Conservation (phyloP, 53 echinoderm and acorn worm genomes). For the Luidia sarsii region DNA sequence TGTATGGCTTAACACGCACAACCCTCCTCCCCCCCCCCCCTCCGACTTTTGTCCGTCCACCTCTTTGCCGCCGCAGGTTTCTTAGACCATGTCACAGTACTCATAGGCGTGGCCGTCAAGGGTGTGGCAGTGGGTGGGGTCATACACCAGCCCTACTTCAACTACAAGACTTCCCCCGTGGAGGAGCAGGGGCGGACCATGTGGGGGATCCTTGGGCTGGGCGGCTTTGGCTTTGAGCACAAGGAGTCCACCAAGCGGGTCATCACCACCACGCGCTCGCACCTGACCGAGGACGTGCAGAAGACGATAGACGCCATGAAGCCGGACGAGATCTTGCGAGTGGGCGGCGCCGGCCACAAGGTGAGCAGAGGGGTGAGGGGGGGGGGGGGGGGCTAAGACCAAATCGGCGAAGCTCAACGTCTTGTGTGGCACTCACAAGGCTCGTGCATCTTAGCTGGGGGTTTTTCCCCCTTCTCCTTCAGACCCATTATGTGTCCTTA, state of each 20-base stretch:
- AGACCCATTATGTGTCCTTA: too few species aligned
- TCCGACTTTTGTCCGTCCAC: too few species aligned
- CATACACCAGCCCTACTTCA: slow-evolving; percentile 99
- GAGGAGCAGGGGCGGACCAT: slow-evolving; percentile 86
- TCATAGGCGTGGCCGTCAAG: slow-evolving; percentile 93
- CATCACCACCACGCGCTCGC: slow-evolving; percentile 94
- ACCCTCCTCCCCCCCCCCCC: background rate
- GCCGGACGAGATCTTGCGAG: slow-evolving; percentile 86
- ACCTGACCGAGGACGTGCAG: slow-evolving; percentile 87
- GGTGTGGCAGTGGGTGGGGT: slow-evolving; percentile 92
- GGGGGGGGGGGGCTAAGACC: too few species aligned
- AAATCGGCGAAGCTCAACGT: too few species aligned
- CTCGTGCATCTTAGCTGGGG: too few species aligned
- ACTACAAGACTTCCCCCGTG: slow-evolving; percentile 83
- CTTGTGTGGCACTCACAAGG: too few species aligned
- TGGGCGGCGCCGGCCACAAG: slow-evolving; percentile 98
- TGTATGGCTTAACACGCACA: too few species aligned
- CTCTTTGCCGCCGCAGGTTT: slow-evolving; percentile 55
- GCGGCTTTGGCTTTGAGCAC: slow-evolving; percentile 75
- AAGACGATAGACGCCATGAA: slow-evolving; percentile 89
- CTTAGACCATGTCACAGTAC: slow-evolving; percentile 94
- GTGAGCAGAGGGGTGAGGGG: too few species aligned
- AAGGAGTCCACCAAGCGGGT: slow-evolving; percentile 73
- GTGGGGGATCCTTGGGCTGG: slow-evolving; percentile 87
- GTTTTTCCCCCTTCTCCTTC: too few species aligned